phyloP scores from a whole-genome alignment of 2,888 invertebrate genomes.

The Scrobipalpa atriplicella region DNA sequence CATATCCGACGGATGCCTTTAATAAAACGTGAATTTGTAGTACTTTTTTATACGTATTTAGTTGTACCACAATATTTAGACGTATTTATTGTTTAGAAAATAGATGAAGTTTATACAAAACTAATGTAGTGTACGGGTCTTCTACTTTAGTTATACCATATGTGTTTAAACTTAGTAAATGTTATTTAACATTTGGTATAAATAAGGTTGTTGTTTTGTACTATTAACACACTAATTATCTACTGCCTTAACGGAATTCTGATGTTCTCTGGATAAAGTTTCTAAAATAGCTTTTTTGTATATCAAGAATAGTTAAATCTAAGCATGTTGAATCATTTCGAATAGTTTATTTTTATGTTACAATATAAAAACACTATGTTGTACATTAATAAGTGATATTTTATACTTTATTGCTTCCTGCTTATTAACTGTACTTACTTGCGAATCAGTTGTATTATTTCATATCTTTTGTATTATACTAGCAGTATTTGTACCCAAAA shows the following conservation, averaged over 20 bases:
- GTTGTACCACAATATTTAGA: constrained; percentile 58
- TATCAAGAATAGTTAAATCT: constrained; percentile 38
- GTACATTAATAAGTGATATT: constrained; percentile 62
- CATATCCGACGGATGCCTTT: constrained; percentile 79
- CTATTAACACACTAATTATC: constrained; percentile 24
- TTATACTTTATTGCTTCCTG: constrained; percentile 44
- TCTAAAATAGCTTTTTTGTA: constrained; percentile 24
- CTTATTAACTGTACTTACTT: constrained; percentile 44
- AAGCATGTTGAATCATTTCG: constrained; percentile 74
- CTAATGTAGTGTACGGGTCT: constrained; percentile 36
- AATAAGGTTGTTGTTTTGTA: constrained; percentile 21
- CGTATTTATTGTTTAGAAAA: constrained; percentile 54
- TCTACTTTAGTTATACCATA: constrained; percentile 18
- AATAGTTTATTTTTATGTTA: constrained; percentile 80
- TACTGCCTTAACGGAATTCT: constrained; percentile 18
- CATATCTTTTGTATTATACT: constrained; percentile 48
- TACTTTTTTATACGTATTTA: constrained; percentile 69
- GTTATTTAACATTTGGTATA: constrained; percentile 12
- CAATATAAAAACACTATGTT: constrained; percentile 35
- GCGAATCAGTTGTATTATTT: constrained; percentile 38
- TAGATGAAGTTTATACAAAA: constrained; percentile 49
- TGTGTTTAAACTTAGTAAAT: not conserved
- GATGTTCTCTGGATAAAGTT: constrained; percentile 14
- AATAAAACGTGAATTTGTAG: constrained; percentile 66
- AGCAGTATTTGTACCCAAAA: constrained; percentile 61